Base-by-base conservation (phyloP, 2,888 invertebrate genomes). In the Sclerodermus sp. region DNA sequence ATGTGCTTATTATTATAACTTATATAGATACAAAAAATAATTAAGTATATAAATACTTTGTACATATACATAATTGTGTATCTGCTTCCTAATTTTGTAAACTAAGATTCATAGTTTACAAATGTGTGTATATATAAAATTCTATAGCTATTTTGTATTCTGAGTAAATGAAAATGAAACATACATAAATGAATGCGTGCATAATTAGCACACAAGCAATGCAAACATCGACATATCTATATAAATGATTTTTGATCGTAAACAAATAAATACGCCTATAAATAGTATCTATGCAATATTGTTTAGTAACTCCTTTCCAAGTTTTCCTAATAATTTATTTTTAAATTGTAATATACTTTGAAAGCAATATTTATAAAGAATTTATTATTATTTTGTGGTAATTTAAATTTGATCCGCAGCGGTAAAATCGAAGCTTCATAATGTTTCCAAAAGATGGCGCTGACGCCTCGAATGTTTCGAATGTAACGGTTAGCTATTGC, bases 171-270 rank as follows among this genome's bases (percentile, higher is more conserved):
- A 55, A 49, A 55, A 51, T 53, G 57, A 50, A 55, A 38, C 14
- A 38, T 39, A 53, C 58, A 45, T 52, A 58, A 52, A 57, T 47
- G 49, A n/a, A n/a, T n/a, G n/a, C 47, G 46, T 47, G 49, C 58
- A 48, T 58, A 50, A 50, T 49, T 55, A 53, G 51, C 49, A 57
- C 42, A 52, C 49, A 61, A 63, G 61, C 58, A 58, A 60, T 44
- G 40, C 58, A 12, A 34, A 34, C 56, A 47, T 56, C 54, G 52
- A 63, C 63, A 59, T 63, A 63, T 63, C 60, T 58, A 57, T 60
- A 62, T 63, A 57, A 53, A 61, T 59, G 53, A 63, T 49, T 63
- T 63, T 61, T 57, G 59, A 60, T 63, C 50, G 52, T 54, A 54
- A 61, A 63, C 52, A 43, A 63, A 63, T 63, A 61, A 4, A 34